phyloP scores from a whole-genome alignment of 1,140 invertebrate genomes.

The Anadara kagoshimensis region DNA sequence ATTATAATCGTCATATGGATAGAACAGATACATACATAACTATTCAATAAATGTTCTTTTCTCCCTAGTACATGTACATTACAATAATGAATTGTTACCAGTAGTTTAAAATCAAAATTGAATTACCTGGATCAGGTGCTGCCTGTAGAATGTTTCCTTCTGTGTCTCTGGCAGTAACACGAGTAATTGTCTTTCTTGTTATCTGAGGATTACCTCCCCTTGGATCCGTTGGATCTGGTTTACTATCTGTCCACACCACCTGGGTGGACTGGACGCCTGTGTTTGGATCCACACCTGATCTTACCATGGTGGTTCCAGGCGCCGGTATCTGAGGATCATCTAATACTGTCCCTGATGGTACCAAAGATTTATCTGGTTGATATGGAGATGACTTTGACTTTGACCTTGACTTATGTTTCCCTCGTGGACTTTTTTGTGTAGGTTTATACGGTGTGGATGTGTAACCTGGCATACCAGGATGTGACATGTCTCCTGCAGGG shows the following conservation, averaged over 20 bases:
- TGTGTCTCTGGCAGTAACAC: conserved; percentile 56
- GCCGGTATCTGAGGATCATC: conserved; percentile 47
- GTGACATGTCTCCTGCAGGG: conserved; percentile 9
- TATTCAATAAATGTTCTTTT: too few relatives aligned
- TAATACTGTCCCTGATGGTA: conserved; percentile 44
- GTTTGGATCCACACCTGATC: conserved; percentile 51
- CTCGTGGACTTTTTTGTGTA: not conserved
- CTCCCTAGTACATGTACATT: too few relatives aligned
- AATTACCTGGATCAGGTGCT: conserved; percentile 43
- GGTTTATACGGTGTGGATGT: conserved; percentile 46
- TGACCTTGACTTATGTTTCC: not conserved
- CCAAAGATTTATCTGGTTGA: conserved; percentile 30
- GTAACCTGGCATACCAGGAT: conserved; percentile 45
- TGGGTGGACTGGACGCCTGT: conserved; percentile 55
- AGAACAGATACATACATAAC: too few relatives aligned
- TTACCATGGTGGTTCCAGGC: conserved; percentile 53
- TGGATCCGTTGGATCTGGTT: conserved; percentile 55
- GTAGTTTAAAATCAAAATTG: too few relatives aligned
- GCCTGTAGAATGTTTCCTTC: conserved; percentile 45
- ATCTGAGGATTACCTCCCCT: conserved; percentile 54
- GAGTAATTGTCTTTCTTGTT: conserved; percentile 57
- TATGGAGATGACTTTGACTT: conserved; percentile 5
- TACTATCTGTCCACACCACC: conserved; percentile 56
- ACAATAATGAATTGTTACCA: too few relatives aligned
- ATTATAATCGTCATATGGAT: too few relatives aligned